Base-by-base conservation (phyloP, 2,113 vertebrate species). In the Xyliphius kryptos region DNA sequence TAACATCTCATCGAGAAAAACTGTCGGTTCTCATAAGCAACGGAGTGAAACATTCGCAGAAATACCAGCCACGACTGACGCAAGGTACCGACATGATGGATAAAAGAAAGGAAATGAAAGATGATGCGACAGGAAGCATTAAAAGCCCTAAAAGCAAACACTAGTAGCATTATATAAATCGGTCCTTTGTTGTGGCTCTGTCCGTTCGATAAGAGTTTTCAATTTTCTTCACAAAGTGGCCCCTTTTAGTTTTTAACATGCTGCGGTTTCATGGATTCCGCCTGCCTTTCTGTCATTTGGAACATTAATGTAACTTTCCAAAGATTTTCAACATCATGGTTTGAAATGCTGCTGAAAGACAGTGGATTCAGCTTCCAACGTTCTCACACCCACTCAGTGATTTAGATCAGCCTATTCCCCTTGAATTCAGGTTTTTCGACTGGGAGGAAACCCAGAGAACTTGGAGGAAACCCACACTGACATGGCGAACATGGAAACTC, bases 131-230 rank as follows among this genome's bases (percentile, higher is more conserved):
- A 20, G 20, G 20, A 51, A n/a, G 49, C 37, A 41, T 38, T 43
- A 15, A 21, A 44, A 22, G 56, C 19, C 12, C 20, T 15, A 22
- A 43, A 58, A 43, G 56, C 56, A 43, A 44, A 22, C 41, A 44
- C 38, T 44, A 44, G 40, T 40, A 58, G 12, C 14, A 40, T 58
- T 58, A 58, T 22, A 58, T 58, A 22, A 58, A 58, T 15, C 38
- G 14, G 9, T 43, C 13, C 19, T 58, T 58, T 58, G 56, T 22
- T 43, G 40, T 26, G 40, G 20, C 56, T 44, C 21, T 17, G 14
- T 58, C 21, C 40, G 43, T 38, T 5, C 43, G 56, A 58, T 40
- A 56, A 9, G 54, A 56, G 16, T 56, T 56, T 56, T 26, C 22
- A 26, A 26, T 26, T 26, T 26, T 26, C 22, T 20, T 43, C 20